These are phyloP conservation scores for Euproctis similis DNA, from an alignment of 2,888 invertebrate genomes.

Conservation along the genomic window DNA sequence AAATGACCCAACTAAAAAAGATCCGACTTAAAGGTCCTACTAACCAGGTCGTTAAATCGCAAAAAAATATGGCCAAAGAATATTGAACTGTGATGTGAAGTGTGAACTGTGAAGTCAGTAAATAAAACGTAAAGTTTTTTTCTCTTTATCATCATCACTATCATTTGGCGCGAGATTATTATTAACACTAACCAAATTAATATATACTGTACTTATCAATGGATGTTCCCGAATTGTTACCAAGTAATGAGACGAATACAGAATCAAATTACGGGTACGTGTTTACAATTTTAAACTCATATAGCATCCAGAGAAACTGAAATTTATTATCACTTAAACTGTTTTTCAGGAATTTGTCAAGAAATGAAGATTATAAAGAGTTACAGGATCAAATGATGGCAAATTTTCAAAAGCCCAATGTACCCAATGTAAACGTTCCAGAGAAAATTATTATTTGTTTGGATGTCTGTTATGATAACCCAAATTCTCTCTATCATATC, in stretches of 20 bases:
- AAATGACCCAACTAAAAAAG: too few species aligned
- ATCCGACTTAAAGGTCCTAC: too few species aligned
- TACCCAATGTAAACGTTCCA: slow-evolving; percentile 72
- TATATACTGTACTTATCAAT: too few species aligned
- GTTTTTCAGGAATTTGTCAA: slow-evolving; percentile 18
- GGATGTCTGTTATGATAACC: slow-evolving; percentile 76
- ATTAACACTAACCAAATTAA: too few species aligned
- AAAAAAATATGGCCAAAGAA: too few species aligned
- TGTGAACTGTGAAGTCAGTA: too few species aligned
- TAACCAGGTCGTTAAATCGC: too few species aligned
- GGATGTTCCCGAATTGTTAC: slow-evolving; percentile 37
- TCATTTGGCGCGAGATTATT: too few species aligned
- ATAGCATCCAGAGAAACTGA: too few species aligned
- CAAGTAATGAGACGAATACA: slow-evolving; percentile 25
- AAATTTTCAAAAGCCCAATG: slow-evolving; percentile 60
- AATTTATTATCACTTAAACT: not conserved
- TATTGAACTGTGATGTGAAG: too few species aligned
- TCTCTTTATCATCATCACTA: too few species aligned
- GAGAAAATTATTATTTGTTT: slow-evolving; percentile 80
- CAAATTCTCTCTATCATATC: slow-evolving; percentile 66
- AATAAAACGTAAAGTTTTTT: too few species aligned
- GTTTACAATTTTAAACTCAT: not conserved
- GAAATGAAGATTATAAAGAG: slow-evolving; percentile 26
- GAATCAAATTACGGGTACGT: slow-evolving; percentile 29
- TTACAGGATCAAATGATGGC: slow-evolving; percentile 54